Percentiles rank a stretch among this genome's conserved stretches.
Evolutionary conservation across 2,797 vertebrate species (phyloP).

Genomic region (Erethizon dorsatum): DNA sequence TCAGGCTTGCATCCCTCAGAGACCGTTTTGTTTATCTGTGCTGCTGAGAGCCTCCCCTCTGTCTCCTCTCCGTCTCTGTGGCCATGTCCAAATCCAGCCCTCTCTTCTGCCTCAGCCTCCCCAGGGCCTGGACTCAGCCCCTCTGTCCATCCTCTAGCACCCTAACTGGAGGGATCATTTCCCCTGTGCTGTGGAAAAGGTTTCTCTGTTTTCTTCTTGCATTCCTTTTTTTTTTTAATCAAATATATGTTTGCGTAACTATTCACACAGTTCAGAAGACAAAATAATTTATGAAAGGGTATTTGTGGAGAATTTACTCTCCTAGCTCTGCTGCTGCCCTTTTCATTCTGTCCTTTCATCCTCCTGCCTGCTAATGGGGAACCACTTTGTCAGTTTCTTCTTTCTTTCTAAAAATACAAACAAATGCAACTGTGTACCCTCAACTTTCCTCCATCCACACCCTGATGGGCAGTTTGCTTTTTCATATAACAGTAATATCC

Average conservation of each 20-base stretch:
- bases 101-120: not conserved
- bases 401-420: constrained; percentile 24
- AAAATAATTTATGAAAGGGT: not conserved
- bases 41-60: not conserved
- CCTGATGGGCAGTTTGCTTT: not conserved
- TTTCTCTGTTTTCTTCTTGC: not conserved
- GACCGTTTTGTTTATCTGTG: not conserved
- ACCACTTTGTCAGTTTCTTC: not conserved
- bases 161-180: not conserved
- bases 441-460: not conserved
- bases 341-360: not conserved
- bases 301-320: not conserved
- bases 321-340: not conserved
- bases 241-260: not conserved
- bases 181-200: not conserved
- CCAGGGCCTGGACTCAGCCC: not conserved
- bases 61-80: rapidly evolving
- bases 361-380: not conserved
- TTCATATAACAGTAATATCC: not conserved
- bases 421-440: not conserved
- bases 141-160: not conserved
- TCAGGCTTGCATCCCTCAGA: not conserved
- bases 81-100: not conserved
- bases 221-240: not conserved
- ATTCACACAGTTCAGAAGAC: not conserved